Conservation (phyloP, 2,113 vertebrate species). For the Rhizomys pruinosus region DNA sequence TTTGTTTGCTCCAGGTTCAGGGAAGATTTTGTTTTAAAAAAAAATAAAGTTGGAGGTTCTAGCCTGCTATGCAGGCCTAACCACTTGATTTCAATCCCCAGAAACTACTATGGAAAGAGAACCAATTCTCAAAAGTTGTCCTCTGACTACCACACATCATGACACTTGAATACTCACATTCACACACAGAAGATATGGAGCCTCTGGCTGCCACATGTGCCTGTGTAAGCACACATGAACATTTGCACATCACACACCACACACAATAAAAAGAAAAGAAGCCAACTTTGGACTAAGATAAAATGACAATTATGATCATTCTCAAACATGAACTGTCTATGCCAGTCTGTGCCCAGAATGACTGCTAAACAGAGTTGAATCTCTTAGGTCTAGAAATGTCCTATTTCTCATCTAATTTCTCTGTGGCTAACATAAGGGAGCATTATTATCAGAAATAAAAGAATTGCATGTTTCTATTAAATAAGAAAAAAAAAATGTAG, state of each 20-base stretch:
- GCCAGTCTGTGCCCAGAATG: neutral
- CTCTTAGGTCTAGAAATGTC: neutral
- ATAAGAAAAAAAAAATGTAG: neutral
- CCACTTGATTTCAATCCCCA: neutral
- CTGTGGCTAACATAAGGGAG: neutral
- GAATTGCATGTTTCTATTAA: conserved; percentile 6
- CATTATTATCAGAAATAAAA: neutral
- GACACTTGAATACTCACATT: neutral
- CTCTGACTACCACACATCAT: neutral
- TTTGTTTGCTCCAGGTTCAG: neutral
- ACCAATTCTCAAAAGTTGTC: neutral
- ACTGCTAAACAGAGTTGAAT: neutral
- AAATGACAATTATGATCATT: neutral
- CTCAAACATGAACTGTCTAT: neutral
- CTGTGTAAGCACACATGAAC: neutral
- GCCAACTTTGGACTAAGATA: neutral
- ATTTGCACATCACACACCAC: neutral
- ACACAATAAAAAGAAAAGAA: neutral
- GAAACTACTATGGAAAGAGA: neutral
- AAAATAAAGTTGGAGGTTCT: neutral
- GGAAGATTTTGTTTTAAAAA: neutral
- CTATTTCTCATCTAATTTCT: conserved; percentile 21
- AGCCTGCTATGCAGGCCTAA: neutral
- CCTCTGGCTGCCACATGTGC: neutral
- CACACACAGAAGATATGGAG: neutral